Percentiles rank a stretch among this genome's conserved stretches.
Conservation (phyloP, 2,113 vertebrate genomes). For the Pseudorectes ferrugineus region DNA sequence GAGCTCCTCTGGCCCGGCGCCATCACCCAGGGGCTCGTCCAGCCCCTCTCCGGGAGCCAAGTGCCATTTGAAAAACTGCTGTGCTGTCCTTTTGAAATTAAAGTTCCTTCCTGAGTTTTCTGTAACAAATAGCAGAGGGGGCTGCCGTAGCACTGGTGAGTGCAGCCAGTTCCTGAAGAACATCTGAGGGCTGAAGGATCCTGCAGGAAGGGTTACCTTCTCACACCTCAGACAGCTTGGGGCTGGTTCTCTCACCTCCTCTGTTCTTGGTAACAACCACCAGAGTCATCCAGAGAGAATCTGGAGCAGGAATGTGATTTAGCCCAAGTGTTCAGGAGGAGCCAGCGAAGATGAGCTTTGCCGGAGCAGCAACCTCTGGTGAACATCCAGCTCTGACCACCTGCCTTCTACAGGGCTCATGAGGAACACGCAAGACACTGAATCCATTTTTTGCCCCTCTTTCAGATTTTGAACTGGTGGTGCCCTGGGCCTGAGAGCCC, state of each 20-base stretch:
- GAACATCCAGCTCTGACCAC: neutral
- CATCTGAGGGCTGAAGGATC: neutral
- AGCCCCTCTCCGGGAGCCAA: neutral
- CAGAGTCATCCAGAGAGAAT: neutral
- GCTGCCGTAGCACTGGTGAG: fast-evolving
- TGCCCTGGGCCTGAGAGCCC: neutral
- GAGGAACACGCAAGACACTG: neutral
- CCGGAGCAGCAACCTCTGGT: neutral
- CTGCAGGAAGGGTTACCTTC: neutral
- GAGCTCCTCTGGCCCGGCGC: neutral
- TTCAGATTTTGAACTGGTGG: neutral
- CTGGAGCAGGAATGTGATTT: neutral
- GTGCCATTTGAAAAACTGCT: neutral
- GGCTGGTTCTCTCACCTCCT: neutral
- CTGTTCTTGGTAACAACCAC: neutral
- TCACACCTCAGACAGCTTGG: neutral
- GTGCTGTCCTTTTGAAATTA: neutral
- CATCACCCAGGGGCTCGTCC: neutral
- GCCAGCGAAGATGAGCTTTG: neutral
- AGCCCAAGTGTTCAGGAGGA: neutral
- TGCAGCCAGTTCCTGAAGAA: neutral
- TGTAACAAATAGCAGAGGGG: neutral
- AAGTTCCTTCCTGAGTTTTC: neutral
- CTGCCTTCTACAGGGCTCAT: neutral
- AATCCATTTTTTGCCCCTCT: fast-evolving